Conservation (phyloP, 2,113 vertebrate species). For the Sander lucioperca region DNA sequence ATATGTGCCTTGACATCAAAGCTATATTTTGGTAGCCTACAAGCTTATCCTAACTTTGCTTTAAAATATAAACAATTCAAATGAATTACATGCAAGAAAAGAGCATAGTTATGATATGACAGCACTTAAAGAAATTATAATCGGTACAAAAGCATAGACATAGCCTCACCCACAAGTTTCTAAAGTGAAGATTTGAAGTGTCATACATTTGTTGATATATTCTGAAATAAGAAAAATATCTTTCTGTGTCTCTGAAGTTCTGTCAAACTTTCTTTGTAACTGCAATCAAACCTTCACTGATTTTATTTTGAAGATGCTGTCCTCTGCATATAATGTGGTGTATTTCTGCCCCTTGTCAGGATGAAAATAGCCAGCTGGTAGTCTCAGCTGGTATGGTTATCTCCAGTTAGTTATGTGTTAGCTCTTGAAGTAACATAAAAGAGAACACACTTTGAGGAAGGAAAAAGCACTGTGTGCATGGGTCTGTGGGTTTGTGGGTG, state of each 20-base stretch:
- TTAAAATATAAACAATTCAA: not conserved
- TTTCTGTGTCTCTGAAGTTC: not conserved
- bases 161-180: not conserved
- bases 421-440: conserved; percentile 27
- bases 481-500: too few species aligned
- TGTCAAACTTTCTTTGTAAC: not conserved
- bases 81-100: not conserved
- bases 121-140: not conserved
- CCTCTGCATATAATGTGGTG: not conserved
- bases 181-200: not conserved
- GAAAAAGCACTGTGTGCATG: not conserved
- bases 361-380: conserved; percentile 15
- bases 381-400: conserved; percentile 1
- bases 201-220: not conserved
- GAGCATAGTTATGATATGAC: not conserved
- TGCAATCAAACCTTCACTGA: not conserved
- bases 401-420: conserved; percentile 10
- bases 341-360: not conserved
- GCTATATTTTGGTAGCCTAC: not conserved
- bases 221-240: not conserved
- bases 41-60: not conserved
- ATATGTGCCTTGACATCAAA: not conserved
- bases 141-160: too few species aligned
- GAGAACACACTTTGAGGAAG: not conserved
- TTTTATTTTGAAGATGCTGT: not conserved